phyloP scores from a whole-genome alignment of 2,113 vertebrate genomes.

The Macaca fascicularis region DNA sequence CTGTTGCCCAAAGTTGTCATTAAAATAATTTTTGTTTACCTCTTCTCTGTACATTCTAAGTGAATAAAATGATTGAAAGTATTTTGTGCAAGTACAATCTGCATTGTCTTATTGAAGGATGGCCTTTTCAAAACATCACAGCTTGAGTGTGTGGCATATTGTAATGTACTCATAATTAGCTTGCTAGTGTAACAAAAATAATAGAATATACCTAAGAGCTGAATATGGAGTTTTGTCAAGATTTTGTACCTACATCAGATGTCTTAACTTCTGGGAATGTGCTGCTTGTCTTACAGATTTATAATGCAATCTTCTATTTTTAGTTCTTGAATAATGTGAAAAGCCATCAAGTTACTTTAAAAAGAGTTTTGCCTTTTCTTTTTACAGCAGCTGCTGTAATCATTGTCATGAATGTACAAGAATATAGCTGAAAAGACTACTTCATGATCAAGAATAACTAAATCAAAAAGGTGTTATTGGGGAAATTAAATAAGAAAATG shows the following conservation, averaged over 20 bases:
- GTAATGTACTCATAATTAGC: not conserved
- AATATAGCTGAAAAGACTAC: not conserved
- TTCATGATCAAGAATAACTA: not conserved
- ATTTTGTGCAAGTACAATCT: not conserved
- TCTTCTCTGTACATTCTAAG: not conserved
- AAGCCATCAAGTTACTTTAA: not conserved
- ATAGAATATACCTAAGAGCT: not conserved
- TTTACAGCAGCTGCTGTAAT: not conserved
- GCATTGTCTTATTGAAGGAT: not conserved
- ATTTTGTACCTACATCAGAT: not conserved
- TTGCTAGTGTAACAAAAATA: not conserved
- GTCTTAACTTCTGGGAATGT: not conserved
- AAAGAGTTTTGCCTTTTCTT: not conserved
- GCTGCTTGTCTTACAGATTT: slow-evolving; percentile 4
- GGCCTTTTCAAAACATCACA: slow-evolving; percentile 45
- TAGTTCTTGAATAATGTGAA: slow-evolving; percentile 31
- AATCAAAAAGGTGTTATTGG: not conserved
- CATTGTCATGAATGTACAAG: not conserved
- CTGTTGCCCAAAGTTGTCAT: slow-evolving; percentile 28
- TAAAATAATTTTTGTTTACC: not conserved
- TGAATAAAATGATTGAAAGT: slow-evolving; percentile 35
- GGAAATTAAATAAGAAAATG: not conserved
- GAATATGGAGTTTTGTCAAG: not conserved
- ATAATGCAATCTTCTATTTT: slow-evolving; percentile 19
- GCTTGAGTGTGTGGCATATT: slow-evolving; percentile 11